Base-by-base conservation (phyloP, 1,140 invertebrate species). In the Zaprionus camerounensis region DNA sequence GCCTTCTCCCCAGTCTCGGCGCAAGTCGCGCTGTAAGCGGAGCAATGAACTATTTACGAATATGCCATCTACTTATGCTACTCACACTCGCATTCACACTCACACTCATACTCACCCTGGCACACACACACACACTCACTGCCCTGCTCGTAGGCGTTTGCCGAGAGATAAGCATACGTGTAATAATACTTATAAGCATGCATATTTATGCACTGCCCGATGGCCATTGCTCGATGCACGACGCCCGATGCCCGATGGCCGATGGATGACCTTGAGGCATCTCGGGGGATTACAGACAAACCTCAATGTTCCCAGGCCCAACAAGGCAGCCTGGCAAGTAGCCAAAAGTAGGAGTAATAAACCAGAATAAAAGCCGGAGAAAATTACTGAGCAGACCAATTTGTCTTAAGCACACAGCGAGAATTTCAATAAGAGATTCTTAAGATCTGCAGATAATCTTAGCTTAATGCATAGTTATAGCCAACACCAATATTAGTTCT, bases 11-110 rank as follows among this genome's bases (percentile, higher is more conserved):
- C 51, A 26, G 68, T 71, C 74, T 66, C 69, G 62, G 28, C 5
- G 46, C 61, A 71, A 88, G 76, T 73, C 63, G 57, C 66, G 74
- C 77, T 77, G 78, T 67, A 88, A 76, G 69, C 84, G 71, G 83
- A 81, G 84, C 83, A 87, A 81, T 87, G 83, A 87, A 87, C 83
- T 87, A 88, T 87, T 88, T 87, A 82, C 83, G 79, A 86, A 82
- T 82, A 80, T 71, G 66, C 62, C 69, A 70, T 53, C 31, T 82
- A 78, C 74, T 63, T 65, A 69, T 46, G 28, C 66, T 74, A 67
- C 72, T 49, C 46, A 66, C 68, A 67, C 61, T 58, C 70, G 65
- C 51, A 76, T 64, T 28, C 24, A n/a, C 26, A 36, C 59, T 65
- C 72, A 61, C 38, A 72, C 72, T 31, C 59, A 41, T 65, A 72